Base-by-base conservation (phyloP, 2,797 vertebrate genomes). In the Pseudomugil tenellus region DNA sequence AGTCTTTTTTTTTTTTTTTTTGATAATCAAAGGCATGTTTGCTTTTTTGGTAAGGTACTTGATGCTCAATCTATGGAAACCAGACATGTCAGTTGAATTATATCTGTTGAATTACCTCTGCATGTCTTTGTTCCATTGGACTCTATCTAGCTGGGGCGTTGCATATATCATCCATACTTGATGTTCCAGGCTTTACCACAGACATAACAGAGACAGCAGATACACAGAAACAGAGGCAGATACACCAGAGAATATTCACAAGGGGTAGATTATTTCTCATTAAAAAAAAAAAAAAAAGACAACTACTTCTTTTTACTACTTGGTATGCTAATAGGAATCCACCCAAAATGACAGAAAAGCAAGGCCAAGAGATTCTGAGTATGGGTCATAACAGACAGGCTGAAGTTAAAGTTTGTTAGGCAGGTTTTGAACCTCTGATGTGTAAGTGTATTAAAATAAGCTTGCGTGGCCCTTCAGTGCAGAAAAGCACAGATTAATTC, bases 331-430 rank as follows among this genome's bases (percentile, higher is more conserved):
- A 32, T 32, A 32, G 7, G 8, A 31, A 31, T 31, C 3, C 29
- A 32, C 32, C 32, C 5, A 32, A 9, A 1, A 6, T 32, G 32
- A 32, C 9, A 32, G 32, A 32, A 32, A 32, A 8, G 32, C 32
- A 29, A 32, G 32, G 32, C 32, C n/a, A n/a, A n/a, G n/a, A n/a
- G n/a, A n/a, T n/a, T n/a, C n/a, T n/a, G n/a, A n/a, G n/a, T n/a
- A n/a, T n/a, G n/a, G n/a, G n/a, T n/a, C n/a, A n/a, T n/a, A n/a
- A 70, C 58, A 61, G 58, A 69, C 67, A 77, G 55, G 21, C 16
- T 41, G 17, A 21, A 46, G 39, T 41, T 4, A 41, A 41, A 41
- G 6, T 41, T 19, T 16, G 29, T 41, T 41, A 19, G 39, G 4
- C 39, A 41, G 17, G 5, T 19, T 19, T 41, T 41, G 39, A 26